Evolutionary conservation across 2,113 vertebrate genomes (phyloP), one percentile per base, ranked within the genome.

Genomic region (Anser brachyrhynchus): DNA sequence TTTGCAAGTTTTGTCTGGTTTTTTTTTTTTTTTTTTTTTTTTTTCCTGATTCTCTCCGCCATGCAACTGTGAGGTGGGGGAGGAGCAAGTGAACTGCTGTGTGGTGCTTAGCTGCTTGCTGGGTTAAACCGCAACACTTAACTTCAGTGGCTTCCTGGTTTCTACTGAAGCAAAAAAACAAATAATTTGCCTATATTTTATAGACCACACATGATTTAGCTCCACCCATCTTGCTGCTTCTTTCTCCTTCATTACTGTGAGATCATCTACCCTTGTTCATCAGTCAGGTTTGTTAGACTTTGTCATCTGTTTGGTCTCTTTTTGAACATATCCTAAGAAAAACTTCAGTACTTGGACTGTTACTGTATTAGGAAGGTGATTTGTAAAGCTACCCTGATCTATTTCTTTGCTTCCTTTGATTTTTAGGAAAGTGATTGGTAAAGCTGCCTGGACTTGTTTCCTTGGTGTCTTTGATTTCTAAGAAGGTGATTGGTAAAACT

Each of bases 321-420:
- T 86, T 71, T 59, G 51, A 58, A 74, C 86, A 81, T 17, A 67
- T 5, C 8, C 6, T 64, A 26, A 37, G 37, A 87, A 93, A 18
- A 1, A 0, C 12, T 26, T 23, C 33, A 2, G 1, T 52, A 8
- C 9, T 67, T 55, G 66, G 16, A 62, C 21, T 49, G n/a, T 11
- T 66, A 6, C n/a, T 25, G 15, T n/a, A 2, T 76, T 73, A 62
- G 19, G 67, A 89, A 64, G 3, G 9, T 2, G 1, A 21, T 19
- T 21, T 12, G 3, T 58, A 67, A 80, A 92, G 78, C 7, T 37
- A 9, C 3, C 17, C 16, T 31, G 7, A 77, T 62, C 58, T 81
- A 7, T 67, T n/a, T 71, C 31, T 54, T 16, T 51, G 23, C 4
- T 64, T 84, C n/a, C 31, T 69, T 55, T 37, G 83, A 66, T 3